phyloP scores from a whole-genome alignment of 2,888 invertebrate species.

The Amphipoea lucens region DNA sequence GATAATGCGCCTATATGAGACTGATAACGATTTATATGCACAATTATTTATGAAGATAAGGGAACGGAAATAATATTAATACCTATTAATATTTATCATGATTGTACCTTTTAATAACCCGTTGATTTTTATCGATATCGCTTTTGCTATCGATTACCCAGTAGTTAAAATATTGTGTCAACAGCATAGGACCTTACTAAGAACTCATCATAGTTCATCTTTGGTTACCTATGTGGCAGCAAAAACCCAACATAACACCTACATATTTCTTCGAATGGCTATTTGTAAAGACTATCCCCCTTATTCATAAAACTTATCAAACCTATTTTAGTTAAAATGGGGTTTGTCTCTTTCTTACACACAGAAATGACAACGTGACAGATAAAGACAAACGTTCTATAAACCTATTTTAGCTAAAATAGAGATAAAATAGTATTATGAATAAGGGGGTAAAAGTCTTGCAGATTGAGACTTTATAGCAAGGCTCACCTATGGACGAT shows the following conservation, averaged over 20 bases:
- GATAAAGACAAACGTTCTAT: no score
- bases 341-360: no score
- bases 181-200: neutral
- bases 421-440: no score
- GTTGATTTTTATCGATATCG: neutral
- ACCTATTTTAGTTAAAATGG: no score
- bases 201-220: conserved; percentile 8
- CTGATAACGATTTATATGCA: neutral
- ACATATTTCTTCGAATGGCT: conserved; percentile 16
- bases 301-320: no score
- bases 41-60: neutral
- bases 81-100: neutral
- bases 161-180: neutral
- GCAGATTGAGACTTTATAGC: conserved; percentile 42
- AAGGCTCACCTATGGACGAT: conserved; percentile 20
- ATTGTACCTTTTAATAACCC: neutral
- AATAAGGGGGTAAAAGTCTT: no score
- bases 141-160: neutral
- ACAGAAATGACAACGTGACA: no score
- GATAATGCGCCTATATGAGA: neutral
- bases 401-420: no score
- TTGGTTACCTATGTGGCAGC: neutral
- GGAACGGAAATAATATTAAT: neutral
- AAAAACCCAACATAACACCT: conserved; percentile 18
- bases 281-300: conserved; percentile 20